phyloP scores from a whole-genome alignment of 1,140 invertebrate genomes.

The Bombus huntii region DNA sequence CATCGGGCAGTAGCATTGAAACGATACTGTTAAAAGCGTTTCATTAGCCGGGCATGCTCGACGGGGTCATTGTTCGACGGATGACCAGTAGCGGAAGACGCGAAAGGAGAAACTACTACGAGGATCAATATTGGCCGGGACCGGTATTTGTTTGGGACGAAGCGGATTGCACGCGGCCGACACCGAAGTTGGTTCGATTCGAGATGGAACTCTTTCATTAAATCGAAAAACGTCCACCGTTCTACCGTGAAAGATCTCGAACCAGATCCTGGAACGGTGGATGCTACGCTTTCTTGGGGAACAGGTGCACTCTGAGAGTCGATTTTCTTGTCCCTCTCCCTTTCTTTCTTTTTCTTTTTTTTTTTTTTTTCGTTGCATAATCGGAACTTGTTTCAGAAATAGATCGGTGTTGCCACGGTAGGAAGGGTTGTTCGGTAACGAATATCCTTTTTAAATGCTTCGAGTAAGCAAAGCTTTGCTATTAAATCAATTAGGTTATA shows the following conservation, averaged over 20 bases:
- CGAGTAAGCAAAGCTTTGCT: no score
- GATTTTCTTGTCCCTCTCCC: no score
- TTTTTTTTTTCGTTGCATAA: no score
- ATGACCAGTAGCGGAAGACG: slow-evolving; percentile 45
- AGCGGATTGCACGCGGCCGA: slow-evolving; percentile 52
- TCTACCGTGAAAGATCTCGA: background rate
- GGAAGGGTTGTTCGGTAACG: no score
- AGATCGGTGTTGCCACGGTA: no score
- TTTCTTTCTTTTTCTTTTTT: no score
- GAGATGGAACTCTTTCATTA: slow-evolving; percentile 55
- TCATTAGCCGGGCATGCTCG: slow-evolving; percentile 15
- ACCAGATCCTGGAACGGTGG: background rate
- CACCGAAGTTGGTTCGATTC: slow-evolving; percentile 52
- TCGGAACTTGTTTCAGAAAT: background rate
- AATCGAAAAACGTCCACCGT: slow-evolving; percentile 61
- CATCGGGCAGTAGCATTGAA: slow-evolving; percentile 16
- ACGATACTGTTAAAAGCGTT: slow-evolving; percentile 31
- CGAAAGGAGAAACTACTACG: slow-evolving; percentile 48
- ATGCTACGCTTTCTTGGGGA: background rate
- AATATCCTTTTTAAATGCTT: no score
- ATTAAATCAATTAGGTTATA: no score
- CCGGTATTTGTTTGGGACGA: slow-evolving; percentile 68
- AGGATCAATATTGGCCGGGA: slow-evolving; percentile 63
- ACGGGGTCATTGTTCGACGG: slow-evolving; percentile 43
- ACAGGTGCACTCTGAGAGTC: no score